Conservation (phyloP, 2,888 invertebrate genomes). For the Acleris sparsana region DNA sequence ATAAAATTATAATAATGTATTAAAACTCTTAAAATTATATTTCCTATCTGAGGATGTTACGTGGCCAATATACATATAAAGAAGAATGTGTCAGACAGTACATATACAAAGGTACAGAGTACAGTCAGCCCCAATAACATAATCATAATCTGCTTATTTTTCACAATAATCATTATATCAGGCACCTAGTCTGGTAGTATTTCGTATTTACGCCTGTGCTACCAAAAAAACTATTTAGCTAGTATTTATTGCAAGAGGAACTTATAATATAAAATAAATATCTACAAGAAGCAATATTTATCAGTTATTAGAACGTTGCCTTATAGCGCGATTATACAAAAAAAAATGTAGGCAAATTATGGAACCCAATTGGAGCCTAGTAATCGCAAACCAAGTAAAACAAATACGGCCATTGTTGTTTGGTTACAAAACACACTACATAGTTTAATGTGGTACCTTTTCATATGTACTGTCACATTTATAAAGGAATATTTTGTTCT, state of each 20-base stretch:
- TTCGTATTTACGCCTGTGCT: too few relatives aligned
- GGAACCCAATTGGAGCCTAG: too few relatives aligned
- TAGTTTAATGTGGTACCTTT: constrained; percentile 1
- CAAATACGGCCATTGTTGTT: too few relatives aligned
- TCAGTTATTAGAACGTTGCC: neutral
- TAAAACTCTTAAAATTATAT: constrained; percentile 37
- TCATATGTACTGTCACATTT: constrained; percentile 20
- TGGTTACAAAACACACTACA: too few relatives aligned
- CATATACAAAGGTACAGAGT: constrained; percentile 14
- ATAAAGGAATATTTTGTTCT: constrained; percentile 65
- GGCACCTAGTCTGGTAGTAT: too few relatives aligned
- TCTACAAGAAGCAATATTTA: neutral
- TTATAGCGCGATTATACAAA: neutral
- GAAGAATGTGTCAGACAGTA: constrained; percentile 44
- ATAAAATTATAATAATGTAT: constrained; percentile 36
- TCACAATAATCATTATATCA: too few relatives aligned
- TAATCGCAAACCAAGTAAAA: too few relatives aligned
- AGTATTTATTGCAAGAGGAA: too few relatives aligned
- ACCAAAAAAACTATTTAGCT: too few relatives aligned
- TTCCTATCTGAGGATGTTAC: constrained; percentile 65
- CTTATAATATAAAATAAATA: too few relatives aligned
- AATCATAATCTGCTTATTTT: too few relatives aligned
- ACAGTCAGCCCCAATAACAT: neutral
- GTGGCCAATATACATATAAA: constrained; percentile 71
- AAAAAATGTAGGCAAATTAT: too few relatives aligned